Conservation (phyloP, 2,113 vertebrate genomes). For the Megaleporinus macrocephalus region DNA sequence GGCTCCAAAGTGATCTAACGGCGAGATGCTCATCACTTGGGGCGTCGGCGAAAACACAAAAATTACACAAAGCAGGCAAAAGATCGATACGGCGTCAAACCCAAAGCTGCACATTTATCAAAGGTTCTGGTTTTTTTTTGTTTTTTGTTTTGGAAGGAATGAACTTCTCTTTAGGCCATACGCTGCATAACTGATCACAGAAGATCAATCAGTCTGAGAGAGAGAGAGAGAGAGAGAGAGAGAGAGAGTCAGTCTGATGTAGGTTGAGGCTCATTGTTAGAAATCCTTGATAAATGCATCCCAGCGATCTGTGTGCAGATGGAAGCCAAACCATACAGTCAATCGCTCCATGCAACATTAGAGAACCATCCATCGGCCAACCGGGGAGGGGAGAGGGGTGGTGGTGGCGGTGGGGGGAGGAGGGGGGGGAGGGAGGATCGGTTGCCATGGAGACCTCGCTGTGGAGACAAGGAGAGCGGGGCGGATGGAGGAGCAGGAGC, state of each 20-base stretch:
- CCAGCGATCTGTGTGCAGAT: constrained; percentile 71
- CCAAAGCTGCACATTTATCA: constrained; percentile 73
- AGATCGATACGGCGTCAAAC: constrained; percentile 51
- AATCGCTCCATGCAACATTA: constrained; percentile 68
- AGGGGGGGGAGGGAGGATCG: constrained; percentile 52
- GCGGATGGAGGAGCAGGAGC: constrained; percentile 58
- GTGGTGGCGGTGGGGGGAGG: constrained; percentile 21
- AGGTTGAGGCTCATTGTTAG: not conserved
- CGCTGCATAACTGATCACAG: constrained; percentile 41
- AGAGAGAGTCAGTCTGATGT: constrained; percentile 51
- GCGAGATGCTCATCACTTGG: constrained; percentile 29
- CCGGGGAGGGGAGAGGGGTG: constrained; percentile 15
- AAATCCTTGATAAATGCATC: constrained; percentile 77
- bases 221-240: too few relatives aligned
- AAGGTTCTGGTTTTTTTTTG: constrained; percentile 60
- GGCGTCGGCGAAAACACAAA: constrained; percentile 49
- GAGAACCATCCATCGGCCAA: constrained; percentile 64
- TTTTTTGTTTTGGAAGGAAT: constrained; percentile 37
- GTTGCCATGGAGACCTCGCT: constrained; percentile 76
- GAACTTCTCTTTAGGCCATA: not conserved
- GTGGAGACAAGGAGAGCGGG: constrained; percentile 65
- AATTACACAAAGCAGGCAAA: constrained; percentile 48
- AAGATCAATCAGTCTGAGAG: constrained; percentile 8
- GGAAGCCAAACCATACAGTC: constrained; percentile 63
- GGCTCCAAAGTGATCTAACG: constrained; percentile 29